Evolutionary conservation across 1,140 invertebrate species (phyloP).

Genomic region (Trichogramma pretiosum): DNA sequence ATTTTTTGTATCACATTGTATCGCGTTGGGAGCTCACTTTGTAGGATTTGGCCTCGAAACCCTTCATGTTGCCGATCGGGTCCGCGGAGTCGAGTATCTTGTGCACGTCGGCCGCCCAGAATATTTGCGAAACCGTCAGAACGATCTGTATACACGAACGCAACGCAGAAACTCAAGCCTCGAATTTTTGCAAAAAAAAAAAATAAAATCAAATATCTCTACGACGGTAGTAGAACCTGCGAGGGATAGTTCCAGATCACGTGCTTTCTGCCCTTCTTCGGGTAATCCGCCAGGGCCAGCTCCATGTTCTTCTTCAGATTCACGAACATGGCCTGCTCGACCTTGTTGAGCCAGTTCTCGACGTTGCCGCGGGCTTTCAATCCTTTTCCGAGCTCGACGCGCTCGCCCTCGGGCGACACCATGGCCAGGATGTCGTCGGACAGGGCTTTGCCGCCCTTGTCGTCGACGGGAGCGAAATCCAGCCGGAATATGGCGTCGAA

Average conservation of each 20-base stretch:
- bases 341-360: slow-evolving; percentile 80
- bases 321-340: slow-evolving; percentile 77
- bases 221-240: too few relatives aligned
- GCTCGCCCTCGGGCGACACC: slow-evolving; percentile 78
- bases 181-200: slow-evolving; percentile 1
- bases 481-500: slow-evolving; percentile 77
- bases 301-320: slow-evolving; percentile 67
- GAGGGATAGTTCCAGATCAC: slow-evolving; percentile 56
- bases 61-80: slow-evolving; percentile 46
- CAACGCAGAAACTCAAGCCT: neutral
- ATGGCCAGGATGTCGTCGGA: slow-evolving; percentile 72
- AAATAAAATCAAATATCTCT: slow-evolving; percentile 2
- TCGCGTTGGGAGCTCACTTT: slow-evolving; percentile 32
- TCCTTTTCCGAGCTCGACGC: slow-evolving; percentile 67
- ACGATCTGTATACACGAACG: slow-evolving; percentile 49
- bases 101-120: slow-evolving; percentile 74
- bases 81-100: slow-evolving; percentile 52
- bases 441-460: slow-evolving; percentile 20
- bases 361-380: slow-evolving; percentile 79
- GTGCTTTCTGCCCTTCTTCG: slow-evolving; percentile 45
- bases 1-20: neutral
- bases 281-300: slow-evolving; percentile 56
- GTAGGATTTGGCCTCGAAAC: slow-evolving; percentile 62
- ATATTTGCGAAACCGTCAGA: slow-evolving; percentile 75
- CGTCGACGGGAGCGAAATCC: slow-evolving; percentile 54